Evolutionary conservation across 2,888 invertebrate genomes (phyloP), one percentile per base, ranked within the genome.

Genomic region (Netelia fuscicornis): DNA sequence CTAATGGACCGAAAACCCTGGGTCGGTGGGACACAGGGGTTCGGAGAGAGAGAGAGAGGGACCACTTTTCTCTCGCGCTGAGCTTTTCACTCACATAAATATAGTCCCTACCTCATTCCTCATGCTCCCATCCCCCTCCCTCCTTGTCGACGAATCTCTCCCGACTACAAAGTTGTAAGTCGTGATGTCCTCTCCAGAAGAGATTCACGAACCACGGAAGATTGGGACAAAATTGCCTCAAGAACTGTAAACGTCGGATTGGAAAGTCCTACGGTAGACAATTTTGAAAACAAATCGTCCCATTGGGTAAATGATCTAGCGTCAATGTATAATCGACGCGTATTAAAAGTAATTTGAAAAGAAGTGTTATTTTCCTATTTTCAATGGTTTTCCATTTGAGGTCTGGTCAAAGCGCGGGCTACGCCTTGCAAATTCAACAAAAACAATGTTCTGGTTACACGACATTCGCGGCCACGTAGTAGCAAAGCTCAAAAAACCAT

Each of bases 1-100:
- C 91, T 91, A 91, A 91, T 91, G 91, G 91, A 91, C 90, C 90
- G 89, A 88, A 89, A 90, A 90, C 83, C 88, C 86, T 87, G 75
- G 37, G 56, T 42, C 3, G 62, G 54, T 72, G 23, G 23, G 64
- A 64, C 17, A 30, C 48, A 23, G 23, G 17, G 44, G 67, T 44
- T 25, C 68, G 60, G 58, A 48, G 62, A 48, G 52, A 48, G 48
- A 54, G 23, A 70, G 78, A 58, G 44, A 70, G 48, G 62, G 56
- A 62, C 30, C 74, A 37, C 77, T 78, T 64, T 52, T 48, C 56
- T 81, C 77, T 68, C 76, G 67, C 64, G 65, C 23, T 67, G 56
- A 67, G 77, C 81, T 78, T 81, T 78, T 84, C 81, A 74, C 72
- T 67, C 68, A 54, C 84, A 81, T 74, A 83, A 87, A 87, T 86